These are phyloP conservation scores for Dynastes maya DNA, from an alignment of 2,888 invertebrate species.

Conservation along the genomic window DNA sequence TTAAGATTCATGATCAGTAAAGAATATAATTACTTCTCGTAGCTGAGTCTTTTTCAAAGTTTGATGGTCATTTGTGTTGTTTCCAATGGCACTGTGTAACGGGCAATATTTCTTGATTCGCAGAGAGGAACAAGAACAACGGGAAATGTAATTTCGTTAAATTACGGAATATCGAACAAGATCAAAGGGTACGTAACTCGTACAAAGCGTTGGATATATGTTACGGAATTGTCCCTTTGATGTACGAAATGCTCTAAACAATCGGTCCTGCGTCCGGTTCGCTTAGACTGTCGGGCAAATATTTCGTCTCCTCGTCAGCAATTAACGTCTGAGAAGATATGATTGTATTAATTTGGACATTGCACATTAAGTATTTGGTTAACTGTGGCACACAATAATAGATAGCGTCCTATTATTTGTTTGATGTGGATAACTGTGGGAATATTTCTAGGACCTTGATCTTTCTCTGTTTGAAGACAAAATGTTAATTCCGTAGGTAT, in stretches of 20 bases:
- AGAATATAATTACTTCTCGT: neutral
- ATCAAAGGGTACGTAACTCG: conserved; percentile 10
- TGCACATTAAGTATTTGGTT: neutral
- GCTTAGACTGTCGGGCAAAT: neutral
- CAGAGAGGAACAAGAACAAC: too few relatives aligned
- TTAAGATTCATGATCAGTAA: neutral
- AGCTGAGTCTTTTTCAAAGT: neutral
- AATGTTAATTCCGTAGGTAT: too few relatives aligned
- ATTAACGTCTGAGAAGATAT: conserved; percentile 23
- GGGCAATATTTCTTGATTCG: neutral
- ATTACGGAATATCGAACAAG: conserved; percentile 13
- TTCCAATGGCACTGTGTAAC: neutral
- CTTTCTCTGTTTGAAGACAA: too few relatives aligned
- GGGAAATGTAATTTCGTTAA: conserved; percentile 29
- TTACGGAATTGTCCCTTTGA: conserved; percentile 23
- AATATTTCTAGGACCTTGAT: neutral
- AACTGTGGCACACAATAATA: neutral
- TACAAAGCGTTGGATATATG: conserved; percentile 17
- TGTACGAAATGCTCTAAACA: conserved; percentile 20
- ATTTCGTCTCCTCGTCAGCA: conserved; percentile 3
- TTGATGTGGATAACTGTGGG: neutral
- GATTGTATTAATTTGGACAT: conserved; percentile 20
- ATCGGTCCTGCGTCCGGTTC: neutral
- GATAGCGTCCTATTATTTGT: neutral
- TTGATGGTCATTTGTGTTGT: neutral